Evolutionary conservation across 2,113 vertebrate genomes (phyloP).

Genomic region (Pandion haliaetus): DNA sequence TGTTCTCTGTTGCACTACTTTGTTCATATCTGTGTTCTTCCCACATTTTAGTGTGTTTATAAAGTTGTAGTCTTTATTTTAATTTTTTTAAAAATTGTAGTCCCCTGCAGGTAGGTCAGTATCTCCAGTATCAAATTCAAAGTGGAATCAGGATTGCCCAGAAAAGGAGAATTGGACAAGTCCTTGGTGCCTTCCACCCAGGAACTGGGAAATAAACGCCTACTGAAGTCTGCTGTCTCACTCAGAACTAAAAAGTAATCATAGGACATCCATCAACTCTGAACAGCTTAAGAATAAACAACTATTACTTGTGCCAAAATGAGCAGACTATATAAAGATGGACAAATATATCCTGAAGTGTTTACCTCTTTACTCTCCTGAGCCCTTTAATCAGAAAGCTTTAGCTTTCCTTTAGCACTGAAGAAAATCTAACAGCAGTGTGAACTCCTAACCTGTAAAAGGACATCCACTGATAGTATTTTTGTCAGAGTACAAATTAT

Average conservation of each 20-base stretch:
- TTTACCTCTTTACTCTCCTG: not conserved
- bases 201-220: conserved; percentile 6
- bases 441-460: conserved; percentile 43
- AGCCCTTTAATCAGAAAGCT: conserved; percentile 33
- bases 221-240: not conserved
- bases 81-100: conserved; percentile 56
- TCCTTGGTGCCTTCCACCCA: not conserved
- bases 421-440: conserved; percentile 16
- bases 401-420: conserved; percentile 14
- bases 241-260: conserved; percentile 57
- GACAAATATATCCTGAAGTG: not conserved
- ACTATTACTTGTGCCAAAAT: conserved; percentile 5
- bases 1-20: not conserved
- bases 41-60: not conserved
- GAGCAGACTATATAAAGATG: not conserved
- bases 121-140: conserved; percentile 43
- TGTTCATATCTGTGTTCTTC: not conserved
- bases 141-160: conserved; percentile 25
- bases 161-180: conserved; percentile 50
- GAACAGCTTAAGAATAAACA: not conserved
- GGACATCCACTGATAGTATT: not conserved
- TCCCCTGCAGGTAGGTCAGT: conserved; percentile 44
- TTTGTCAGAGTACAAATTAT: not conserved
- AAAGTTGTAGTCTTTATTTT: conserved; percentile 2
- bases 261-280: not conserved